These are phyloP conservation scores for Rhizomys pruinosus DNA, from an alignment of 2,113 vertebrate species.

Conservation along the genomic window DNA sequence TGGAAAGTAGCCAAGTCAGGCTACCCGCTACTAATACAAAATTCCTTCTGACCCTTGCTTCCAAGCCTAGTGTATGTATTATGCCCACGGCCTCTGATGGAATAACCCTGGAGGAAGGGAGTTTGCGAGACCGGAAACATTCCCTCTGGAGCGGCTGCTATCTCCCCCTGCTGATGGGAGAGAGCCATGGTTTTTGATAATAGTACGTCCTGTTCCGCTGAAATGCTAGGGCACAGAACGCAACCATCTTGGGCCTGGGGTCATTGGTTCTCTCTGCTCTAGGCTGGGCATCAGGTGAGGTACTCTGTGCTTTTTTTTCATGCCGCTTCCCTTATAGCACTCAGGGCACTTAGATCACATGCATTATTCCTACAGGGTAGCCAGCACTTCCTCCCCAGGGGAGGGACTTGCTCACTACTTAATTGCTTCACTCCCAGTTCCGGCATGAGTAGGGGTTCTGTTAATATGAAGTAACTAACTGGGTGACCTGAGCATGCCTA, in stretches of 20 bases:
- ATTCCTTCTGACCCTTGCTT: neutral
- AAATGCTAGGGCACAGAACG: neutral
- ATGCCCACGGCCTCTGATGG: neutral
- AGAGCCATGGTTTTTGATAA: neutral
- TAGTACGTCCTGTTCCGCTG: neutral
- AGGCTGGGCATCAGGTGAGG: neutral
- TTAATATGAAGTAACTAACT: neutral
- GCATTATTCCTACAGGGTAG: neutral
- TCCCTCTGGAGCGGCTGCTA: neutral
- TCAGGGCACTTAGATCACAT: neutral
- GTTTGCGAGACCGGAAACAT: rapidly evolving
- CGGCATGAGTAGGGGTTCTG: neutral
- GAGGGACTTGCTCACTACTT: neutral
- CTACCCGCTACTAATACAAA: neutral
- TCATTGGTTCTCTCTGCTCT: neutral
- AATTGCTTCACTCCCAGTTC: neutral
- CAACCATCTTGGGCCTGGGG: neutral
- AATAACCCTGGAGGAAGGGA: neutral
- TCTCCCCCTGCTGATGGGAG: neutral
- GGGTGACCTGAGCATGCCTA: neutral
- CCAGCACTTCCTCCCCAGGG: neutral
- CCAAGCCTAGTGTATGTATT: too few species aligned
- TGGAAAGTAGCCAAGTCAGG: neutral
- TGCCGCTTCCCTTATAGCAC: neutral
- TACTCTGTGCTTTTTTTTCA: neutral